These are phyloP conservation scores for Vidua macroura DNA, from an alignment of 2,113 vertebrate species.

Conservation along the genomic window DNA sequence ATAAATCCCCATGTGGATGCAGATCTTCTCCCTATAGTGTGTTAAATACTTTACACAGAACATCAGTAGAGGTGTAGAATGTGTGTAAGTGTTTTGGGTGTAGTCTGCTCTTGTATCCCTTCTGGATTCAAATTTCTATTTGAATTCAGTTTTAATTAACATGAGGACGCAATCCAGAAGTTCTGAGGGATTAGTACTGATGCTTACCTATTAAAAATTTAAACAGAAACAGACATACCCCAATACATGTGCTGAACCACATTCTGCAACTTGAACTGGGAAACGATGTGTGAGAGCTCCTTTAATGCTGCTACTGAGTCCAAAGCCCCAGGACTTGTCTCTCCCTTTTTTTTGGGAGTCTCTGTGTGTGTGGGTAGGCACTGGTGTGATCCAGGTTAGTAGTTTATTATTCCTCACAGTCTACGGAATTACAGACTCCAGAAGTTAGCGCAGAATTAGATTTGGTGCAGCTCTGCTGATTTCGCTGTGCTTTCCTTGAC, in stretches of 20 bases:
- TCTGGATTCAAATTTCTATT: not conserved
- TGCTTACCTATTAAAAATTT: not conserved
- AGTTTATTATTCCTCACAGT: not conserved
- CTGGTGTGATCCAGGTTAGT: not conserved
- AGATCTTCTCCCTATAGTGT: not conserved
- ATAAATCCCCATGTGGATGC: not conserved
- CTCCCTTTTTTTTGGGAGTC: not conserved
- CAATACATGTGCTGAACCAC: not conserved
- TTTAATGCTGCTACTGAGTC: not conserved
- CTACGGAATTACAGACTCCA: not conserved
- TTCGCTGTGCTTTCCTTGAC: not conserved
- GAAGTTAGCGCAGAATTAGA: not conserved
- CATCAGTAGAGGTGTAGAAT: not conserved
- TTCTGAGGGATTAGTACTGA: not conserved
- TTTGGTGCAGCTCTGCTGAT: not conserved
- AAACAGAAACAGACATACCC: not conserved
- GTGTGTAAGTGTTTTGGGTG: not conserved
- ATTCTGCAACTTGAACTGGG: not conserved
- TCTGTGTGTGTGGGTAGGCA: not conserved
- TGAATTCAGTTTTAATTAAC: not conserved
- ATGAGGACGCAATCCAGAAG: not conserved
- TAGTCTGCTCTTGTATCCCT: not conserved
- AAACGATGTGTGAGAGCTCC: not conserved
- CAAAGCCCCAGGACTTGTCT: not conserved
- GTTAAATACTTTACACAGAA: not conserved